Evolutionary conservation across 2,888 invertebrate species (phyloP), one percentile per base, ranked within the genome.

Genomic region (Diploptera punctata): DNA sequence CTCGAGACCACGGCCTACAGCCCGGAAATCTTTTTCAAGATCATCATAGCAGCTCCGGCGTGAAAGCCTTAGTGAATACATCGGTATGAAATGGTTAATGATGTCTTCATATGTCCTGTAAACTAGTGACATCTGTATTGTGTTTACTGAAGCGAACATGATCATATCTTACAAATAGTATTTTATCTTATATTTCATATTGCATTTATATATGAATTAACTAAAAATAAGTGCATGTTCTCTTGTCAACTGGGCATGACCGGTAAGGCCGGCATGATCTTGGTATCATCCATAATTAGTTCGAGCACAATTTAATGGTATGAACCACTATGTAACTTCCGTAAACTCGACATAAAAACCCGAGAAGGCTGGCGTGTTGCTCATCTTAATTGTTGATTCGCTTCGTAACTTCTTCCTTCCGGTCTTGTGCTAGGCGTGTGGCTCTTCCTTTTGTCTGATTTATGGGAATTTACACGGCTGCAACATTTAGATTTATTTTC

Each of bases 331-430:
- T 29, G n/a, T 16, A 29, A 57, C 57, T 57, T 57, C 57, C 57
- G 57, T 29, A 57, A 29, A 57, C 29, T 29, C 29, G 26, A 29
- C 57, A 29, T 10, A n/a, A 7, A 24, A 29, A 57, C 3, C 33
- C 33, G 47, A 24, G 24, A 57, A 13, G 26, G 57, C 29, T 29
- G n/a, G 26, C 57, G 29, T 57, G 57, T 10, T 57, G 29, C 16
- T 9, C n/a, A 24, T 52, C 13, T 52, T 52, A 10, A 29, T 29
- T 1, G 57, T 13, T 57, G 26, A 13, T 1, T 57, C 26, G 26
- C 57, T 29, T 29, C 26, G 31, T 29, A 57, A 13, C n/a, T 13
- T 24, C 57, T 57, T 57, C 57, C 57, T 57, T 57, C 57, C 57
- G 29, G 57, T 57, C 57, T 57, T 57, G 31, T n/a, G 16, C 31